Evolutionary conservation across 2,113 vertebrate species (phyloP).

Genomic region (Meleagris gallopavo): DNA sequence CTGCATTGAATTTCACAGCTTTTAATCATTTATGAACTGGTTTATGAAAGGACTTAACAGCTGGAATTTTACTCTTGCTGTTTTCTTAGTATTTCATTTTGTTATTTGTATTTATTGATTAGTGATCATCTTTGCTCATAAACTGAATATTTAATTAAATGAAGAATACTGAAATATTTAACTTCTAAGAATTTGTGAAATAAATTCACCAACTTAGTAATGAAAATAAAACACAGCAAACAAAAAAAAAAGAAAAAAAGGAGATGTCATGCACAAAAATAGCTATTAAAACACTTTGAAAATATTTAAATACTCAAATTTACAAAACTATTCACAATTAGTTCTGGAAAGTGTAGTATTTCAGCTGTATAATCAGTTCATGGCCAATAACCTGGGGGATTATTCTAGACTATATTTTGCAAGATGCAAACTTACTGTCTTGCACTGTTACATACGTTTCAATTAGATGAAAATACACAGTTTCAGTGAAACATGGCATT

Average conservation of each 20-base stretch:
- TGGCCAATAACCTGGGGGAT: background rate
- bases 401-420: background rate
- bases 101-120: conserved; percentile 63
- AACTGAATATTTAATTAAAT: conserved; percentile 58
- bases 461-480: background rate
- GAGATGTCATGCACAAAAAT: background rate
- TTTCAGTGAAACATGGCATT: background rate
- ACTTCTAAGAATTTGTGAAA: conserved; percentile 44
- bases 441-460: background rate
- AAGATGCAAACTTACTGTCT: background rate
- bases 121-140: conserved; percentile 32
- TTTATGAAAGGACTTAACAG: conserved; percentile 37
- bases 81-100: conserved; percentile 49
- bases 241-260: background rate
- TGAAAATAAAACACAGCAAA: background rate
- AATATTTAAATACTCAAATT: background rate
- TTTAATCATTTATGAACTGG: conserved; percentile 23
- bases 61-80: conserved; percentile 38
- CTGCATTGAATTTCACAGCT: background rate
- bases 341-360: background rate
- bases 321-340: background rate
- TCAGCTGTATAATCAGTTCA: background rate
- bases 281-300: background rate
- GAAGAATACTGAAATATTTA: conserved; percentile 62
- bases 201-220: background rate